Evolutionary conservation across 2,888 invertebrate species (phyloP), one percentile per base, ranked within the genome.

Genomic region (Andrena fulva): DNA sequence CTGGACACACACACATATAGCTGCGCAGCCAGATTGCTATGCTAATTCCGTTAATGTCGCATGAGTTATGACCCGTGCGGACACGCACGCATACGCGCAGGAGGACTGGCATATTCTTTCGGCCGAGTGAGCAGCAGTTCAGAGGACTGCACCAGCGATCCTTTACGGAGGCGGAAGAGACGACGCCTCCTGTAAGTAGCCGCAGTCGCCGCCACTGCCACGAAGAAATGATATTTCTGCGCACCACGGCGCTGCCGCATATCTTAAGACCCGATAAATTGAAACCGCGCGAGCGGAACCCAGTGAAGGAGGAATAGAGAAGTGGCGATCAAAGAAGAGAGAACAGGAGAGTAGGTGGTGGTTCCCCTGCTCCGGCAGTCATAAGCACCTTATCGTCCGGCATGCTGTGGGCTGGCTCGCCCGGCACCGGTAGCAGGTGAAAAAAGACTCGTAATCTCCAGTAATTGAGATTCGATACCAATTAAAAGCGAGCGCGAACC

Each of bases 381-480:
- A 83, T 83, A 87, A 87, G 74, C 75, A 72, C 76, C 77, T 88
- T 88, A 88, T 88, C 88, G 81, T 64, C 27, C 24, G 60, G 27
- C 68, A 48, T 16, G 67, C 69, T 64, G 78, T 74, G 75, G 73
- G 71, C 60, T 62, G 42, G 31, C 62, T 62, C 42, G 76, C 35
- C 69, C 71, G 66, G 72, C 68, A 60, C 72, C 63, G 73, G 76
- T 73, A 82, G 75, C 80, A 80, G 82, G 77, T 87, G 80, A 87
- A 87, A 86, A 84, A 83, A 80, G 63, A 42, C 78, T 72, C 80
- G 86, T 90, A 89, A 91, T 92, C 91, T 88, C 64, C 74, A 75
- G 89, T 90, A 91, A 92, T 92, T 91, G 91, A 92, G 89, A 89
- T 91, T 91, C 90, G 92, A 91, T 91, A 90, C 89, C 90, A 89